Conservation (phyloP, 2,797 vertebrate species). For the Taenioides sp. region DNA sequence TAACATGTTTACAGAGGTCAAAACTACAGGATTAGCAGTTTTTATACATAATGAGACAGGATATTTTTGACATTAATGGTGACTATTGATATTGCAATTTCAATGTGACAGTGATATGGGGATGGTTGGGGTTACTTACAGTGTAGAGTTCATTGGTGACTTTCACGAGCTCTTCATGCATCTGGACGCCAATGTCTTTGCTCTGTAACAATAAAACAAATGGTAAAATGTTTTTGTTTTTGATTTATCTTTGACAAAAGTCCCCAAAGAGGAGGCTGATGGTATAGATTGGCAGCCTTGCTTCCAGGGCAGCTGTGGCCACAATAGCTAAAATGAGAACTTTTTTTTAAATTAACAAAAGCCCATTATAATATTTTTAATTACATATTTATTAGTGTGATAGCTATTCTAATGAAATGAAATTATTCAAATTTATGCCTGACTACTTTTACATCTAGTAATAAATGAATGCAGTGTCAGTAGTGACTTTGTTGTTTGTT, state of each 20-base stretch:
- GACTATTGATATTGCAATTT: too few relatives aligned
- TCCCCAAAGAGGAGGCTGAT: neutral
- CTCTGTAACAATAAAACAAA: slow-evolving; percentile 78
- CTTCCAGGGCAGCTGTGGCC: too few relatives aligned
- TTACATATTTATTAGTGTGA: too few relatives aligned
- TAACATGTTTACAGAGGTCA: neutral
- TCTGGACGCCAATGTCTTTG: slow-evolving; percentile 94
- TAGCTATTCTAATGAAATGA: too few relatives aligned
- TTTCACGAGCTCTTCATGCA: slow-evolving; percentile 93
- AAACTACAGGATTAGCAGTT: too few relatives aligned
- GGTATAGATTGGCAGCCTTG: too few relatives aligned
- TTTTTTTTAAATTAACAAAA: too few relatives aligned
- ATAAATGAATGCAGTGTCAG: slow-evolving; percentile 19
- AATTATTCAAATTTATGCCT: slow-evolving; percentile 4
- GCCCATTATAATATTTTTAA: too few relatives aligned
- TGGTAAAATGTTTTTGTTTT: neutral
- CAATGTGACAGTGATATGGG: too few relatives aligned
- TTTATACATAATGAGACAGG: too few relatives aligned
- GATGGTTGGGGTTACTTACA: slow-evolving; percentile 74
- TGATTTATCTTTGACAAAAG: neutral
- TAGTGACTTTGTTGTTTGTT: slow-evolving; percentile 3
- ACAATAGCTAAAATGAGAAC: too few relatives aligned
- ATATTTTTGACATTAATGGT: too few relatives aligned
- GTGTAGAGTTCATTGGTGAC: slow-evolving; percentile 96
- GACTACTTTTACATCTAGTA: neutral